A percentile compares a stretch with the other conserved stretches of the same genome.
Conservation (phyloP, 2,888 invertebrate genomes). For the Adela reaumurella region DNA sequence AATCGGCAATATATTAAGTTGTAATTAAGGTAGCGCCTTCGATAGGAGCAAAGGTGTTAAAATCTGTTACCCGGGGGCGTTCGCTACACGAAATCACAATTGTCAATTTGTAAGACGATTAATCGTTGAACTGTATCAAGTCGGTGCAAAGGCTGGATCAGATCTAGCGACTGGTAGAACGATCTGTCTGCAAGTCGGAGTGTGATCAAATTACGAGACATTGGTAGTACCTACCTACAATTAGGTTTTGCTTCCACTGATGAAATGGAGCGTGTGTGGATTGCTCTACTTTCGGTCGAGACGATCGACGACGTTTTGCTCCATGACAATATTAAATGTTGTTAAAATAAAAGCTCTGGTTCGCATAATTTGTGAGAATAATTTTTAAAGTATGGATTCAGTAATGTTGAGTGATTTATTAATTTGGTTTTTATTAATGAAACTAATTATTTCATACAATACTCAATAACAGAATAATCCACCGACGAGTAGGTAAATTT, state of each 20-base stretch:
- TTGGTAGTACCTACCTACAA: not conserved
- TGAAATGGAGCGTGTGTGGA: not conserved
- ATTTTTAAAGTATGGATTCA: too few species aligned
- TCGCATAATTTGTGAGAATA: too few species aligned
- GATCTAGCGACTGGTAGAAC: slow-evolving; percentile 16
- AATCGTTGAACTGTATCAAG: not conserved
- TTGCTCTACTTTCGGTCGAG: too few species aligned
- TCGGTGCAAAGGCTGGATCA: not conserved
- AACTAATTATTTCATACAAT: too few species aligned
- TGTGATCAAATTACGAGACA: not conserved
- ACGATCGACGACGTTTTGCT: too few species aligned
- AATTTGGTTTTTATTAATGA: too few species aligned
- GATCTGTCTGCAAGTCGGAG: slow-evolving; percentile 6
- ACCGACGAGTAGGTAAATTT: too few species aligned
- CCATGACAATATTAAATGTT: too few species aligned
- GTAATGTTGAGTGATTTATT: too few species aligned
- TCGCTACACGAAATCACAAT: slow-evolving; percentile 13
- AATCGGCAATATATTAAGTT: slow-evolving; percentile 53
- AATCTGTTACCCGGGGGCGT: slow-evolving; percentile 24
- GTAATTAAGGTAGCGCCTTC: slow-evolving; percentile 39
- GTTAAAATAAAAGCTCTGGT: too few species aligned
- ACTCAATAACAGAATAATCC: too few species aligned
- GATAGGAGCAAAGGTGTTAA: slow-evolving; percentile 23
- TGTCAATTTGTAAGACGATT: not conserved
- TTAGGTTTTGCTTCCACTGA: not conserved